Evolutionary conservation across 2,888 invertebrate genomes (phyloP).

Genomic region (Drosophila robusta): DNA sequence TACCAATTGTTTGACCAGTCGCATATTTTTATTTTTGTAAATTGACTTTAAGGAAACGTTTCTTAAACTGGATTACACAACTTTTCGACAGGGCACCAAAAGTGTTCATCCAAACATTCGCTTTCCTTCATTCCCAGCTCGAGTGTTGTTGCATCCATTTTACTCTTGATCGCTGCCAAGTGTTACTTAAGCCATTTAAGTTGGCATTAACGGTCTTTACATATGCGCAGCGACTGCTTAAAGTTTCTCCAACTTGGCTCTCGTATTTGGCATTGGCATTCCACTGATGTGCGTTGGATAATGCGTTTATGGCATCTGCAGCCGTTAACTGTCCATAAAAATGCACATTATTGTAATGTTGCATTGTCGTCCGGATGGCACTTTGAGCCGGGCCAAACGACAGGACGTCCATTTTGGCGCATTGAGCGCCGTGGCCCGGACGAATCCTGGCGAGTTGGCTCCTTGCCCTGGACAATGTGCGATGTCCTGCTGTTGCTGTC

Average conservation of each 20-base stretch:
- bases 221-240: slow-evolving; percentile 14
- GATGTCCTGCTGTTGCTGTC: slow-evolving; percentile 49
- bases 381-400: slow-evolving; percentile 60
- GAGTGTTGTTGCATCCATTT: background rate
- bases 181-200: background rate
- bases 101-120: background rate
- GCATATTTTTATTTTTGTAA: too few relatives aligned
- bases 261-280: slow-evolving; percentile 40
- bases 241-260: slow-evolving; percentile 19
- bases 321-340: slow-evolving; percentile 80
- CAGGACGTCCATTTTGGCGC: slow-evolving; percentile 51
- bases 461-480: slow-evolving; percentile 13
- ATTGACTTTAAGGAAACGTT: too few relatives aligned
- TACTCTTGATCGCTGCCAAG: background rate
- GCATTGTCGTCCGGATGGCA: slow-evolving; percentile 69
- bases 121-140: background rate
- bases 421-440: background rate
- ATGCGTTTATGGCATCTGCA: slow-evolving; percentile 78
- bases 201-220: background rate
- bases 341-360: slow-evolving; percentile 82
- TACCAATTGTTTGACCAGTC: too few relatives aligned
- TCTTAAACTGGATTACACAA: too few relatives aligned
- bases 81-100: too few relatives aligned
- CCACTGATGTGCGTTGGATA: slow-evolving; percentile 67
- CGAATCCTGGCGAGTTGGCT: slow-evolving; percentile 47